Base-by-base conservation (phyloP, 1,140 invertebrate species). In the Megalonaias nervosa region DNA sequence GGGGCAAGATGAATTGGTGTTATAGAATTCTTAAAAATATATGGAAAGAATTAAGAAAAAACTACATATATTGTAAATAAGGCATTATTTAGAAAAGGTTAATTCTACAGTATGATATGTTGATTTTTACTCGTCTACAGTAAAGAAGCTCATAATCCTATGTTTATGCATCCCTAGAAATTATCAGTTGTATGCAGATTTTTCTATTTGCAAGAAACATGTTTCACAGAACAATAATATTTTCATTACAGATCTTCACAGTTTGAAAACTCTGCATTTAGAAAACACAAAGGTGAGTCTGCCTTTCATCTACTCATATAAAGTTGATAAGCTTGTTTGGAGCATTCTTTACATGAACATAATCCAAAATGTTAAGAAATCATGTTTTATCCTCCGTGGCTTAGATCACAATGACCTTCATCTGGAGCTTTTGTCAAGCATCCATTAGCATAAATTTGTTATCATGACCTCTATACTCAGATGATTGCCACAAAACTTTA, bases 271-370 rank as follows among this genome's bases (percentile, higher is more conserved):
- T 56, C 67, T 88, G 55, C 80, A 74, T 58, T 59, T 88, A 31
- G 87, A 88, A 80, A 81, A 85, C 55, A 85, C 87, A 21, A 80
- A 87, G 82, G 87, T 88, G 73, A 62, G 77, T 69, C 4, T 31
- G 26, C 62, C 12, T 16, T 23, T 72, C 55, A 68, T 48, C n/a
- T 31, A 5, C 31, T 48, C 38, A 48, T 48, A 48, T 11, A 11
- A 48, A 48, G 9, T 48, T 11, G 38, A 48, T 6, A 48, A 48
- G 38, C 38, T 9, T 48, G 38, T 48, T 48, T 48, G 1, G 38
- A 48, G 6, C 6, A 48, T 48, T 48, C 9, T 48, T 48, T 0
- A 48, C 38, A 11, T 48, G 38, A 48, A 48, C 38, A 11, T 6
- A 48, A 11, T 48, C 38, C 38, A 48, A 48, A 9, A 48, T 0